Base-by-base conservation (phyloP, 2,888 invertebrate genomes). In the Rotaria sp. region DNA sequence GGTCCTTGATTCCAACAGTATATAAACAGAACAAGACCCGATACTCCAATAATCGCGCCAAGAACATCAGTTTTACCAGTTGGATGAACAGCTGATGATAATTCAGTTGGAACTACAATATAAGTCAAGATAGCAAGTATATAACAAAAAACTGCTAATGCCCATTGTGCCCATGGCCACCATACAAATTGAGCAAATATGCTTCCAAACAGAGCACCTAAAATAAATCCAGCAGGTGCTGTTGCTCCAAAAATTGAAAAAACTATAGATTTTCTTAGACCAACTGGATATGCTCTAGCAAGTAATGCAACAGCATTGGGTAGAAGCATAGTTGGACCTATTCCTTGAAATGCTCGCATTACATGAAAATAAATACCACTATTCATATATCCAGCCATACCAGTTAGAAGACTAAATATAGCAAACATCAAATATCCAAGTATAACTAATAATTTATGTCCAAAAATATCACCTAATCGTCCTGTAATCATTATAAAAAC, bases 391-490 rank as follows among this genome's bases (percentile, higher is more conserved):
- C 24, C 75, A 5, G 75, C 75, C 24, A 75, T 41, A 7, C 38
- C 75, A 41, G 75, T 75, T 41, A 75, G 41, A 38, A 75, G 11
- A 41, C 75, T 75, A 13, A 75, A 75, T 8, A 75, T 41, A 21
- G 38, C 21, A 75, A 41, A 75, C 41, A 38, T 15, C 21, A 75
- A 8, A 75, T 41, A 75, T 41, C 75, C 75, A 41, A 41, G 1
- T 8, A 75, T 75, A 41, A 75, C 38, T 41, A 75, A 41, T 41
- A 38, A 13, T 75, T 75, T 41, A 75, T 75, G 75, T 24, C 75
- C 75, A 41, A 75, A 75, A 75, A 75, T 75, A 41, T 75, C 75
- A 26, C 75, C 75, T 41, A 75, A 38, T 41, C 75, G 75, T 41
- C 75, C 75, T 24, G 75, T 75, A 21, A 75, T 24, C 41, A 75